These are phyloP conservation scores for Scaptomyza polygonia DNA, from an alignment of 2,888 invertebrate genomes.

Conservation along the genomic window DNA sequence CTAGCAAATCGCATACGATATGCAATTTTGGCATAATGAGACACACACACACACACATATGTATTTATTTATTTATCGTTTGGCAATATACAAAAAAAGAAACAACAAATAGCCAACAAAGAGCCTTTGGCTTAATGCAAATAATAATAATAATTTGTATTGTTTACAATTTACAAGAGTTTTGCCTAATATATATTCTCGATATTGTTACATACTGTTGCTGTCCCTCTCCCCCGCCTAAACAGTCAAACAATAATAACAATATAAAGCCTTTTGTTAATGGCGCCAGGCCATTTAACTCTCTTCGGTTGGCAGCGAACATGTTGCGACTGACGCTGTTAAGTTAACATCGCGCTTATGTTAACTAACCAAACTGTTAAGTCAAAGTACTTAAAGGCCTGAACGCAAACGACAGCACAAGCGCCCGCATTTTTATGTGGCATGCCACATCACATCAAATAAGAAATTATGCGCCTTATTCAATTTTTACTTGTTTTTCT, in stretches of 20 bases:
- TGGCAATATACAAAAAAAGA: not conserved
- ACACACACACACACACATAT: not conserved
- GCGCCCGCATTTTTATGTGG: too few species aligned
- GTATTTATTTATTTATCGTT: not conserved
- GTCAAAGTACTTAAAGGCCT: too few species aligned
- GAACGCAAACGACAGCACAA: too few species aligned
- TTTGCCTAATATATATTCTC: conserved; percentile 13
- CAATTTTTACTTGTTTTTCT: too few species aligned
- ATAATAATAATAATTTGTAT: conserved; percentile 9
- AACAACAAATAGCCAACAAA: conserved; percentile 18
- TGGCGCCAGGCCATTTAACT: not conserved
- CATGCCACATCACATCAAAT: too few species aligned
- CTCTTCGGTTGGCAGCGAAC: conserved; percentile 31
- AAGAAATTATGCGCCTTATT: too few species aligned
- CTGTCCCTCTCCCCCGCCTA: too few species aligned
- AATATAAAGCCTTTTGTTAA: not conserved
- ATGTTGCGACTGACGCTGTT: conserved; percentile 40
- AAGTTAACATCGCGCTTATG: conserved; percentile 35
- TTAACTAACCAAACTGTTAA: not conserved
- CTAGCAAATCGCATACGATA: conserved; percentile 36
- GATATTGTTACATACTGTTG: not conserved
- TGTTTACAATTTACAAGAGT: conserved; percentile 33
- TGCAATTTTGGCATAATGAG: conserved; percentile 53
- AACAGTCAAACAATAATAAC: too few species aligned
- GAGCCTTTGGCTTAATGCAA: conserved; percentile 24